Evolutionary conservation across 1,140 invertebrate species (phyloP), one percentile per base, ranked within the genome.

Genomic region (Muscidifurax raptorellus): DNA sequence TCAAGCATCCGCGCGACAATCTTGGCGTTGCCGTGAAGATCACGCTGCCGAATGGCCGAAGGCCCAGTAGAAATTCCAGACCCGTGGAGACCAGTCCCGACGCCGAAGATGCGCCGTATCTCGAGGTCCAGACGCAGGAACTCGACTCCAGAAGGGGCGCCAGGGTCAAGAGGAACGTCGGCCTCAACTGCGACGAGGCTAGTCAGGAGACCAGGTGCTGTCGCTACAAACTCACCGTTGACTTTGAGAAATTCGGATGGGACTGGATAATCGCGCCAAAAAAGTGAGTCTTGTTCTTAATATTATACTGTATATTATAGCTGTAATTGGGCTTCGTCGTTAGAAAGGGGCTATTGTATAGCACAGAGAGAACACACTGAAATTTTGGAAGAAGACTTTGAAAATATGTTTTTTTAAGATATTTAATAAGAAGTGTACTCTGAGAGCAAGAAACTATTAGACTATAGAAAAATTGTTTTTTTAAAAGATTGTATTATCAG

Each of bases 191-290:
- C 92, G 95, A 96, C 85, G 96, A 97, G 86, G 95, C 95, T 67
- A 95, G 95, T 9, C 94, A 96, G 82, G 97, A 98, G 89, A 94
- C 95, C 6, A 94, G 97, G 30, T 98, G 98, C 91, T 98, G 98
- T 90, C 95, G 97, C 22, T 98, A 98, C 91, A 97, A 97, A 1
- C 94, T 99, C 25, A 97, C 97, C 15, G 98, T 99, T 18, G 97
- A 99, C 93, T 99, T 99, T 92, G 97, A 96, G 87, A 97, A 98
- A 86, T 98, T 99, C 89, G 98, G 98, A 15, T 99, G 98, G 98
- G 98, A 99, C 89, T 99, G 98, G 97, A 98, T 99, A 88, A 98
- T 99, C 52, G 98, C 98, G 0, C 99, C 99, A 0, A 97, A 97
- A 88, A 95, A 96, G 86, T 93, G 40, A 92, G 91, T 89, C 25